phyloP scores from a whole-genome alignment of 2,888 invertebrate species.

The Salticus scenicus region DNA sequence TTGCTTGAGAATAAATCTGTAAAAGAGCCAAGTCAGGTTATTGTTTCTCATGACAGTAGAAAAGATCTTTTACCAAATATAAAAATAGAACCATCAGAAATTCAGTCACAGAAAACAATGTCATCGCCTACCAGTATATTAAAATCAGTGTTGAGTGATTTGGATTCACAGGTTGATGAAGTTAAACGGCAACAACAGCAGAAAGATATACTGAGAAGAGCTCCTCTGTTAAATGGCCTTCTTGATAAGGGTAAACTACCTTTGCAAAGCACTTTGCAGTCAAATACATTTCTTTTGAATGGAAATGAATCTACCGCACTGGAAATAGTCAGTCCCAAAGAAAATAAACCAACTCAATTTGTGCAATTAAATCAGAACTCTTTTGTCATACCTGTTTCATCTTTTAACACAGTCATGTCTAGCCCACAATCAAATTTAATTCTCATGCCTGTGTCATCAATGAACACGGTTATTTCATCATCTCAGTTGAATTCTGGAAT shows the following conservation, averaged over 20 bases:
- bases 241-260: conserved; percentile 72
- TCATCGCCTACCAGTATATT: conserved; percentile 13
- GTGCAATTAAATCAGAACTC: conserved; percentile 21
- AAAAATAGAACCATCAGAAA: background rate
- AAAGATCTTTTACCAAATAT: background rate
- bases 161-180: background rate
- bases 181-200: background rate
- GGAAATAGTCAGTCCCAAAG: background rate
- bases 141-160: conserved; percentile 10
- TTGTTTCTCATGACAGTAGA: background rate
- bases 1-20: background rate
- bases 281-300: conserved; percentile 38
- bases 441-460: conserved; percentile 23
- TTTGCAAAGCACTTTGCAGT: conserved; percentile 23
- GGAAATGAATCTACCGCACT: conserved; percentile 32
- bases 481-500: conserved; percentile 6
- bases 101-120: background rate
- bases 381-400: conserved; percentile 27
- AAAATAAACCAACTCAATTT: conserved; percentile 3
- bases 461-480: conserved; percentile 13
- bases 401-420: background rate
- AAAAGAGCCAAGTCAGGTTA: background rate
- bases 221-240: conserved; percentile 72
- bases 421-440: conserved; percentile 16
- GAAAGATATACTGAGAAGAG: conserved; percentile 67